These are phyloP conservation scores for Meandrina meandrites DNA, from an alignment of 92 coral and sea anemone species.

Conservation along the genomic window DNA sequence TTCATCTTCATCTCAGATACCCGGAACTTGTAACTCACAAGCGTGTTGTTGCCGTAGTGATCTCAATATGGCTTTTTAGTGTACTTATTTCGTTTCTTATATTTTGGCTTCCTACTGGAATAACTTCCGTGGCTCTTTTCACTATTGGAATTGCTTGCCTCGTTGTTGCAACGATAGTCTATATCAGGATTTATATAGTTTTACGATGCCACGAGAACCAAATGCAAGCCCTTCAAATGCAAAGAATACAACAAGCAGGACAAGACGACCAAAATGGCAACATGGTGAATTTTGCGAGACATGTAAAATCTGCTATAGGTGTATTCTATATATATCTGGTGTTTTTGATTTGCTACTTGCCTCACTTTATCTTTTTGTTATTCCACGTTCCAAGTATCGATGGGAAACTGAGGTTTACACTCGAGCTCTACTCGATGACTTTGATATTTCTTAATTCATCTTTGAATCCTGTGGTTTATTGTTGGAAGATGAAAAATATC, in stretches of 20 bases:
- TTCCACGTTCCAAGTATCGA: no score
- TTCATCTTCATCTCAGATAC: slow-evolving; percentile 21
- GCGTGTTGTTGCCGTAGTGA: slow-evolving; percentile 7
- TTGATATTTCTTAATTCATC: not conserved
- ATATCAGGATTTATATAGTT: not conserved
- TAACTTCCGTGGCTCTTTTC: not conserved
- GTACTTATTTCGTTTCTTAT: not conserved
- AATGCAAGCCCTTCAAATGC: not conserved
- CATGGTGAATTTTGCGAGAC: not conserved
- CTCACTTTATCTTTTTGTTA: not conserved
- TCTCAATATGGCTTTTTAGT: not conserved
- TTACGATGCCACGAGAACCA: not conserved
- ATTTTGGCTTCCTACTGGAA: not conserved
- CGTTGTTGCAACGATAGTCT: not conserved
- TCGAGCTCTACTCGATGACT: not conserved
- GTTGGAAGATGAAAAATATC: not conserved
- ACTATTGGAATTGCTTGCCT: not conserved
- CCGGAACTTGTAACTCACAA: slow-evolving; percentile 23
- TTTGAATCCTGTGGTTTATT: slow-evolving; percentile 7
- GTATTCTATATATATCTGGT: slow-evolving; percentile 6
- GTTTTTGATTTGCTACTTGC: slow-evolving; percentile 5
- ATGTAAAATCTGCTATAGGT: not conserved
- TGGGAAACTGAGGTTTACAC: not conserved
- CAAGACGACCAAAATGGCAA: not conserved
- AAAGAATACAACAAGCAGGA: not conserved